These are phyloP conservation scores for Drosophila rufa DNA, from an alignment of 1,140 invertebrate genomes.

Conservation along the genomic window DNA sequence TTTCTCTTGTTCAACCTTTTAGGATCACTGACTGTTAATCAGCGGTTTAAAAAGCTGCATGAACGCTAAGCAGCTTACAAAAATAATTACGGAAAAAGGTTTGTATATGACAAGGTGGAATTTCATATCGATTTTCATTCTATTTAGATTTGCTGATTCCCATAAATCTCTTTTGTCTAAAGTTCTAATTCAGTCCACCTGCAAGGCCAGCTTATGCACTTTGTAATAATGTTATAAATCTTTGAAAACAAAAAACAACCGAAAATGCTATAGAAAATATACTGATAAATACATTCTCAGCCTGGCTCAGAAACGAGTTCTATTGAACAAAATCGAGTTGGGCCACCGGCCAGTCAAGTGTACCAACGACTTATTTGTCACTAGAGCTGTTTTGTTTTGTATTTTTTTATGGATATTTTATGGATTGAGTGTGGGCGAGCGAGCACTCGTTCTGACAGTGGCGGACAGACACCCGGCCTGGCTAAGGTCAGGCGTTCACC, in stretches of 20 bases:
- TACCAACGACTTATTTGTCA: slow-evolving; percentile 72
- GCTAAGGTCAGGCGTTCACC: slow-evolving; percentile 76
- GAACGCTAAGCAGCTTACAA: not conserved
- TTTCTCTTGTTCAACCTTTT: no score
- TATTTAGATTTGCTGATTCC: not conserved
- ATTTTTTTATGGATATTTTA: slow-evolving; percentile 29
- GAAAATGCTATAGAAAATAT: slow-evolving; percentile 3
- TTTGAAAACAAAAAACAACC: slow-evolving; percentile 10
- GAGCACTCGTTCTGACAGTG: slow-evolving; percentile 25
- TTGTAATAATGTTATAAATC: slow-evolving; percentile 26
- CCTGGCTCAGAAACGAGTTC: slow-evolving; percentile 55
- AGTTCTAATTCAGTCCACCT: slow-evolving; percentile 14
- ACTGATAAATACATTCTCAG: slow-evolving; percentile 20
- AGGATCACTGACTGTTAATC: slow-evolving; percentile 5
- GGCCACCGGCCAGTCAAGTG: slow-evolving; percentile 48
- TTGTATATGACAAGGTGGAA: not conserved
- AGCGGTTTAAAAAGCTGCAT: not conserved
- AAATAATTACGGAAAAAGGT: slow-evolving; percentile 3
- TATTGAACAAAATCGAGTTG: slow-evolving; percentile 58
- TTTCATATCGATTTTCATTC: not conserved
- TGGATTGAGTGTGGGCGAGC: slow-evolving; percentile 57
- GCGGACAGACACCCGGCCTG: slow-evolving; percentile 9
- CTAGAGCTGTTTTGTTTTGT: slow-evolving; percentile 48
- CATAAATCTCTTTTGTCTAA: slow-evolving; percentile 5
- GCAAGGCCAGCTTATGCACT: slow-evolving; percentile 39